phyloP scores from a whole-genome alignment of 2,113 vertebrate species.

The Octodon degus region DNA sequence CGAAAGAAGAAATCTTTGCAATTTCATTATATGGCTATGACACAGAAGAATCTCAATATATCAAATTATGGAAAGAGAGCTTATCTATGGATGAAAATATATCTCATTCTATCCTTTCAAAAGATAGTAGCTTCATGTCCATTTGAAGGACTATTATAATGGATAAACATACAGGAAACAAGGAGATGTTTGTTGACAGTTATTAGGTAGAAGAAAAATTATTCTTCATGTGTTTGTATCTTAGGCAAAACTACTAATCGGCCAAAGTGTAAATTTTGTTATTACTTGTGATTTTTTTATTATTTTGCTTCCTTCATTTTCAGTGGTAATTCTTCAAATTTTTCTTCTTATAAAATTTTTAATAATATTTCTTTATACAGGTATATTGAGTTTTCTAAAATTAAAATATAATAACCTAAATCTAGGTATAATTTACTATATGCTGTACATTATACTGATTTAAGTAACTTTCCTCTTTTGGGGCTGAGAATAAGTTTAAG shows the following conservation, averaged over 20 bases:
- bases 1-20: neutral
- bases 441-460: neutral
- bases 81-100: neutral
- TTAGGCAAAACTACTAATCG: neutral
- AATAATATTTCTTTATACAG: neutral
- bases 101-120: neutral
- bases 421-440: neutral
- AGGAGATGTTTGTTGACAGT: neutral
- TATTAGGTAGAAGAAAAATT: constrained; percentile 15
- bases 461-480: neutral
- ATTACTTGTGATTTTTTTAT: neutral
- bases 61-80: neutral
- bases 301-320: neutral
- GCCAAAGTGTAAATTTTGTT: neutral
- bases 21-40: neutral
- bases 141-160: neutral
- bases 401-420: constrained; percentile 4
- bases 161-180: neutral
- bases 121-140: neutral
- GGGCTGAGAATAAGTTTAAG: neutral
- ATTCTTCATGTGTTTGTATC: neutral
- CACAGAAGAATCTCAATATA: neutral
- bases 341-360: neutral
- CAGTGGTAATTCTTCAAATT: neutral
- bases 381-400: neutral